Percentiles rank a stretch among this genome's conserved stretches.
Evolutionary conservation across 2,113 vertebrate genomes (phyloP).

Genomic region (Callipepla squamata): DNA sequence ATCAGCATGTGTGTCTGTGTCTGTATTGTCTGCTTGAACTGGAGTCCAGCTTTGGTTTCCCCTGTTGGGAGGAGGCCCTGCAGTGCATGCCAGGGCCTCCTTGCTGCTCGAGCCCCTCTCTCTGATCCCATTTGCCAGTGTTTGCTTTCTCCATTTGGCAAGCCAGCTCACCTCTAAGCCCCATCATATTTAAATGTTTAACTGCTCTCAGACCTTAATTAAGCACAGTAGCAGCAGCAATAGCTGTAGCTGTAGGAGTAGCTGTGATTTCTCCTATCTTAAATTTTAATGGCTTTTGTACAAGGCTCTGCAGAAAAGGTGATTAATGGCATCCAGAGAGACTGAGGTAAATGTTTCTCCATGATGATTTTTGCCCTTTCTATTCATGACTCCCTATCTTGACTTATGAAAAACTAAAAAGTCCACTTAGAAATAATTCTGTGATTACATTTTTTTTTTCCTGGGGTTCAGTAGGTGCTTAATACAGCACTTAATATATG

Average conservation of each 20-base stretch:
- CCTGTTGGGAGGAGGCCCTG: background rate
- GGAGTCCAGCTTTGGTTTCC: background rate
- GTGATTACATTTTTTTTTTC: slow-evolving; percentile 37
- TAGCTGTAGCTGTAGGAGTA: slow-evolving; percentile 26
- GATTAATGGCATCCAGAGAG: slow-evolving; percentile 57
- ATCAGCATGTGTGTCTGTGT: background rate
- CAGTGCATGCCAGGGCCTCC: accelerated
- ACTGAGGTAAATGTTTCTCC: slow-evolving; percentile 62
- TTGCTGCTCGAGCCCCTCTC: background rate
- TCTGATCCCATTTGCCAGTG: background rate
- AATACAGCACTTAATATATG: slow-evolving; percentile 47
- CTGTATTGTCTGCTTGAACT: background rate
- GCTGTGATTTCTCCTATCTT: slow-evolving; percentile 35
- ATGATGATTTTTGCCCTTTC: slow-evolving; percentile 40
- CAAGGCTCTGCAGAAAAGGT: slow-evolving; percentile 33
- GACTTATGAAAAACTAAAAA: slow-evolving; percentile 33
- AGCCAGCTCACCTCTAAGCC: slow-evolving; percentile 25
- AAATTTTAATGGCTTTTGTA: slow-evolving; percentile 65
- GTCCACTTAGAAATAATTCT: slow-evolving; percentile 61
- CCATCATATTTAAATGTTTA: slow-evolving; percentile 57
- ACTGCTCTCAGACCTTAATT: slow-evolving; percentile 55
- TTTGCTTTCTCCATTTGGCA: slow-evolving; percentile 37
- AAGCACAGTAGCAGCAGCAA: slow-evolving; percentile 57
- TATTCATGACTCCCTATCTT: background rate
- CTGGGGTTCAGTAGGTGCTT: slow-evolving; percentile 48